phyloP scores from a whole-genome alignment of 2,888 invertebrate species.

The Silvanus unidentatus region DNA sequence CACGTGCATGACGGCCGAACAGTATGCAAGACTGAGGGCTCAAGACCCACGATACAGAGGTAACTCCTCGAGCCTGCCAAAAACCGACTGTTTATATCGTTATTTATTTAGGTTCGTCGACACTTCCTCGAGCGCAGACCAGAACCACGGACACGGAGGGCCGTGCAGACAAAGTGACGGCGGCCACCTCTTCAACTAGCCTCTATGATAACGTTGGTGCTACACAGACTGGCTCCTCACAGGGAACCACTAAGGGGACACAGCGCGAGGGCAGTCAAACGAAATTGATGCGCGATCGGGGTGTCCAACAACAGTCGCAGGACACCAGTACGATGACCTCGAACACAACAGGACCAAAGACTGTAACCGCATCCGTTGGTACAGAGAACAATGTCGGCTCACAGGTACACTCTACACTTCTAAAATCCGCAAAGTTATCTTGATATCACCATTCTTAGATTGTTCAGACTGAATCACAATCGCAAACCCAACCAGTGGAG shows the following conservation, averaged over 20 bases:
- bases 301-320: slow-evolving; percentile 63
- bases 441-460: slow-evolving; percentile 33
- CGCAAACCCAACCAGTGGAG: slow-evolving; percentile 47
- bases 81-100: neutral
- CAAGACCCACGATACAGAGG: slow-evolving; percentile 78
- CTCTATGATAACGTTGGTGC: slow-evolving; percentile 76
- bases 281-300: slow-evolving; percentile 44
- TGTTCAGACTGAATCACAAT: slow-evolving; percentile 41
- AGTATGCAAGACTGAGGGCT: slow-evolving; percentile 76
- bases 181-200: slow-evolving; percentile 82
- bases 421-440: neutral
- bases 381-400: slow-evolving; percentile 66
- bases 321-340: slow-evolving; percentile 64
- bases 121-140: slow-evolving; percentile 71
- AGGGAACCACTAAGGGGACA: slow-evolving; percentile 46
- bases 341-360: slow-evolving; percentile 58
- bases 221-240: slow-evolving; percentile 40
- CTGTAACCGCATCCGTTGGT: slow-evolving; percentile 61
- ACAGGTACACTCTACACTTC: slow-evolving; percentile 41
- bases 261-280: slow-evolving; percentile 42
- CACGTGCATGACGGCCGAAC: slow-evolving; percentile 92
- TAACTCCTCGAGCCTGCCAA: slow-evolving; percentile 23
- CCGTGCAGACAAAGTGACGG: slow-evolving; percentile 66
- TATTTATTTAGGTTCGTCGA: slow-evolving; percentile 63
- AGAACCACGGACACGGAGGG: slow-evolving; percentile 58